Evolutionary conservation across 2,113 vertebrate genomes (phyloP).

Genomic region (Sminthopsis crassicaudata): DNA sequence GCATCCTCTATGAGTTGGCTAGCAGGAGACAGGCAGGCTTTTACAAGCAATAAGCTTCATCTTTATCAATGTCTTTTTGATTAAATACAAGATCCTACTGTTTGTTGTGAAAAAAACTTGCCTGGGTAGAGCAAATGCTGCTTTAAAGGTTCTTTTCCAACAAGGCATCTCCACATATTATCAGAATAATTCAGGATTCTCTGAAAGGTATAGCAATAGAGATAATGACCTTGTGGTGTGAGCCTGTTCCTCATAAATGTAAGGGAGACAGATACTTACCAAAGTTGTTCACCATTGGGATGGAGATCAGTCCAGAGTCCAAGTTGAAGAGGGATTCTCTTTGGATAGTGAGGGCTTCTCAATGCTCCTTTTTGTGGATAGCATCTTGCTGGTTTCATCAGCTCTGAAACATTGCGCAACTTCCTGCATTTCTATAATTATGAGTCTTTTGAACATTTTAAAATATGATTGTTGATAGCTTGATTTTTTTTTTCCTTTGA

Average conservation of each 20-base stretch:
- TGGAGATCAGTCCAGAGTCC: not conserved
- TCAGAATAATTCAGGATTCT: not conserved
- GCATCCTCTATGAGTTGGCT: not conserved
- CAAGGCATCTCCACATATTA: not conserved
- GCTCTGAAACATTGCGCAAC: not conserved
- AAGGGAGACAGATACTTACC: not conserved
- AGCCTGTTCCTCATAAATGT: not conserved
- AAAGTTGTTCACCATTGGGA: not conserved
- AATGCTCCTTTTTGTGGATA: not conserved
- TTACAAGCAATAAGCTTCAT: not conserved
- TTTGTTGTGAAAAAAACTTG: not conserved
- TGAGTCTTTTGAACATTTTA: not conserved
- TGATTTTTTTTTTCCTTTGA: not conserved
- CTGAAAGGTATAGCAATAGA: not conserved
- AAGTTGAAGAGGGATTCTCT: not conserved
- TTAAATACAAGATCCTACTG: not conserved
- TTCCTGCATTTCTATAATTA: not conserved
- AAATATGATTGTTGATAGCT: not conserved
- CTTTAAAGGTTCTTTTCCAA: not conserved
- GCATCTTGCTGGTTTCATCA: not conserved
- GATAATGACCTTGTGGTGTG: not conserved
- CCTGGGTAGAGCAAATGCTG: not conserved
- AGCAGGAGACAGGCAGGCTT: not conserved
- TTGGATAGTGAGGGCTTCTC: not conserved
- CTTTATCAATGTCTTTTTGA: not conserved